Base-by-base conservation (phyloP, 37 sponge, comb jelly and placozoan species). In the Chondrosia reniformis region DNA sequence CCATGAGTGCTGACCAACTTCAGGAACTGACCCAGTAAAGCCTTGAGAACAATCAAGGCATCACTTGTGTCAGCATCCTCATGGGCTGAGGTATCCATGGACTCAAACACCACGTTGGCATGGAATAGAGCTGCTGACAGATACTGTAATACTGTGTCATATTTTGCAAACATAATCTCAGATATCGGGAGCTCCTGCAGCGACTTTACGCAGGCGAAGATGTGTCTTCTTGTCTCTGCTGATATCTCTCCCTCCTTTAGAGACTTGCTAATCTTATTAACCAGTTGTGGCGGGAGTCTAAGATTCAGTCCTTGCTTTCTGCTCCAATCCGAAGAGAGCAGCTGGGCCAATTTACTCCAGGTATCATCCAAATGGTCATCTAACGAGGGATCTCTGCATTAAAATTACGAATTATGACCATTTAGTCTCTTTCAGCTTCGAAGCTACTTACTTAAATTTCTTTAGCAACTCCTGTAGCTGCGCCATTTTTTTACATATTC, bases 271-370 rank as follows among this genome's bases (percentile, higher is more conserved):
- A 69, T 38, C 19, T 39, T 21, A 1, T 3, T 24, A 8, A 24
- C 22, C 24, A 69, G 21, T 41, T 41, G 42, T 25, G 42, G 72
- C n/a, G 72, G 72, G 24, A 69, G 2, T 13, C 4, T 13, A 36
- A 69, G 72, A 21, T 25, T 17, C 36, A 69, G 72, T 21, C 72
- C 72, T 38, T 69, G 72, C 43, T 34, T 69, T 6, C 2, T 38
- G 10, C 25, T 44, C 72, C 72, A 69, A 2, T 38, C 72, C 24
- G 72, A 69, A 13, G 72, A 37, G 4, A 69, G 72, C 43, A 69
- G 21, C 22, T 31, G 22, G 24, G 72, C 24, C 42, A 69, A 7
- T 13, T 40, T 59, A 6, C 28, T 30, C 30, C n/a, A n/a, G n/a
- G n/a, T n/a, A n/a, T n/a, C n/a, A n/a, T n/a, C n/a, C n/a, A n/a